These are phyloP conservation scores for Agrochola circellaris DNA, from an alignment of 2,888 invertebrate genomes.

Conservation along the genomic window DNA sequence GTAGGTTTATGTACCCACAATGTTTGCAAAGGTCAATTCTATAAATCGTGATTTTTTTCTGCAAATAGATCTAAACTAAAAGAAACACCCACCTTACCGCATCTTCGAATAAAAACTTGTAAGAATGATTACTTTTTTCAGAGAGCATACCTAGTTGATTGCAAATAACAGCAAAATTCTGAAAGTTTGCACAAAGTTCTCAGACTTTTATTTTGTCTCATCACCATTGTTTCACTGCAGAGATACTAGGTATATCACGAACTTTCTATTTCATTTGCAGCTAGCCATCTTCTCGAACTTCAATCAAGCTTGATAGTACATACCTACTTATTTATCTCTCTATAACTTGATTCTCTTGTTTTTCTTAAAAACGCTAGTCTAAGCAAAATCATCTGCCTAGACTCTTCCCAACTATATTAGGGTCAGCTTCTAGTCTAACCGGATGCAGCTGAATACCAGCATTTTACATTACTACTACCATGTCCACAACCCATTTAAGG, in stretches of 20 bases:
- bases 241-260: constrained; percentile 3
- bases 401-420: not conserved
- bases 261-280: constrained; percentile 27
- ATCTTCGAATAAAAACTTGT: constrained; percentile 12
- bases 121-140: constrained; percentile 49
- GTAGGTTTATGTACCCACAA: not conserved
- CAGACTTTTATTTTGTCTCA: constrained; percentile 30
- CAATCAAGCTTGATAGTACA: not conserved
- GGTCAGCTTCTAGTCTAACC: not conserved
- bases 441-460: not conserved
- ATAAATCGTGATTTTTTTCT: not conserved
- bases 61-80: not conserved
- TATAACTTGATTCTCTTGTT: not conserved
- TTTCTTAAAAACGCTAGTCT: not conserved
- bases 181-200: constrained; percentile 28
- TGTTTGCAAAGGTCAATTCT: constrained; percentile 35
- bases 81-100: not conserved
- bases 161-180: constrained; percentile 25
- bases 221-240: constrained; percentile 20
- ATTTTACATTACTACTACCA: not conserved
- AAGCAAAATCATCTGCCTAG: not conserved
- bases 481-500: not conserved
- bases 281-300: not conserved
- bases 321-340: not conserved
- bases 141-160: constrained; percentile 18